Evolutionary conservation across 2,797 vertebrate species (phyloP).

Genomic region (Enteromius treurensis): DNA sequence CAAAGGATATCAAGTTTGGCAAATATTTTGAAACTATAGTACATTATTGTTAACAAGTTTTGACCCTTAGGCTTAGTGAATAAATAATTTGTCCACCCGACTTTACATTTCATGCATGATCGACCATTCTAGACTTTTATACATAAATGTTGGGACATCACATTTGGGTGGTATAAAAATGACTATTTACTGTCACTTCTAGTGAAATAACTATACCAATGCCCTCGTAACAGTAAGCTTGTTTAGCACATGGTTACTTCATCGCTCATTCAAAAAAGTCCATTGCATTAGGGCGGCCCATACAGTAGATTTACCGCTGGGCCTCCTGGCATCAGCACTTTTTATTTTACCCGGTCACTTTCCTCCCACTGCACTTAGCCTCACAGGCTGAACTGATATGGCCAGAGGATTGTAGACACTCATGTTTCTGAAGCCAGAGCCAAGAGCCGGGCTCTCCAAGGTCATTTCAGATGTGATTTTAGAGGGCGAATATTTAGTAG

Average conservation of each 20-base stretch:
- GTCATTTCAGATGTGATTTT: constrained; percentile 17
- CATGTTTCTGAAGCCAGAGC: constrained; percentile 12
- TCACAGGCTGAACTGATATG: constrained; percentile 18
- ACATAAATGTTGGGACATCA: background rate
- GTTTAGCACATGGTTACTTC: constrained; percentile 35
- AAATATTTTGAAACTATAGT: background rate
- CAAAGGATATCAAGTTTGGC: background rate
- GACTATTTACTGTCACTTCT: background rate
- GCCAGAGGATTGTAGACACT: constrained; percentile 27
- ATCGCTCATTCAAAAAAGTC: constrained; percentile 38
- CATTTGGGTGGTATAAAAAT: background rate
- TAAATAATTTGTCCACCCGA: background rate
- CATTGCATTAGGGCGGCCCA: constrained; percentile 1
- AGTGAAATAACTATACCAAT: background rate
- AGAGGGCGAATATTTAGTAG: background rate
- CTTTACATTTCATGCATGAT: background rate
- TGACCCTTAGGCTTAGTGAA: background rate
- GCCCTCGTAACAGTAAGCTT: background rate
- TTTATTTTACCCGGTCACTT: constrained; percentile 16
- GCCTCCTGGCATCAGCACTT: constrained; percentile 34
- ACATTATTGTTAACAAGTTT: background rate
- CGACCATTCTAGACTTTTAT: background rate
- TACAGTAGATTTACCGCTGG: constrained; percentile 4
- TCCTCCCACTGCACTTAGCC: background rate
- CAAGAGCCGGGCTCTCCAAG: constrained; percentile 20